Percentiles rank a stretch among this genome's conserved stretches.
These are phyloP conservation scores for Trypoxylon attenuatum DNA, from an alignment of 2,888 invertebrate genomes.

Conservation along the genomic window DNA sequence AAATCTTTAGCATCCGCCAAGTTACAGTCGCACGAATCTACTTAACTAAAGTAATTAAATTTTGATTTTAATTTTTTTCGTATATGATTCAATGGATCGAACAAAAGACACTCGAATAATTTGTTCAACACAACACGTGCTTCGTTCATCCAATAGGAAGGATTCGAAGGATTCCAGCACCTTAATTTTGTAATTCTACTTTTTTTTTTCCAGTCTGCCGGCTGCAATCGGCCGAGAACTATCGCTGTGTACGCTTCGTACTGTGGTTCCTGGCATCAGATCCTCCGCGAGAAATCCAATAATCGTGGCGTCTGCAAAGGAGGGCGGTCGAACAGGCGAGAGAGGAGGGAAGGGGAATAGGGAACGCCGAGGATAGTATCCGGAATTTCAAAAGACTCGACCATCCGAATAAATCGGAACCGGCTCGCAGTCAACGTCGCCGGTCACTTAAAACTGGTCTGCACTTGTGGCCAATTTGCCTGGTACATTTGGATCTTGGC, in stretches of 20 bases:
- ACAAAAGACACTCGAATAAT: too few relatives aligned
- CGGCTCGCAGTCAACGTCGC: slow-evolving; percentile 2
- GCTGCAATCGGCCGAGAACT: background rate
- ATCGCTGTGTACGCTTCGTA: background rate
- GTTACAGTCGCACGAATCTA: too few relatives aligned
- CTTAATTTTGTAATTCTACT: too few relatives aligned
- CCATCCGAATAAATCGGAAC: slow-evolving; percentile 9
- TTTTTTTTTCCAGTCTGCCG: background rate
- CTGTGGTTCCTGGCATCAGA: slow-evolving; percentile 20
- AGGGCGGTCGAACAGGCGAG: background rate
- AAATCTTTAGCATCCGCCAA: too few relatives aligned
- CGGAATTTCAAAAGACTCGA: slow-evolving; percentile 15
- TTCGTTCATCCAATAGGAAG: too few relatives aligned
- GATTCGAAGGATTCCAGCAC: too few relatives aligned
- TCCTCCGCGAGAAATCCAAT: slow-evolving; percentile 29
- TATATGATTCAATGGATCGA: too few relatives aligned
- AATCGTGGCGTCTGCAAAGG: slow-evolving; percentile 27
- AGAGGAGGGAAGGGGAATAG: background rate
- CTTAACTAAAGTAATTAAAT: too few relatives aligned
- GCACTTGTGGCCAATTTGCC: slow-evolving; percentile 46
- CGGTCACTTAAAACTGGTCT: slow-evolving; percentile 38
- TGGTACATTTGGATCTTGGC: slow-evolving; percentile 36
- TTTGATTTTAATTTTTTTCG: too few relatives aligned
- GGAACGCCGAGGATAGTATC: slow-evolving; percentile 2
- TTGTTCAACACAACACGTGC: too few relatives aligned